Percentiles rank a stretch among this genome's conserved stretches.
phyloP scores from a whole-genome alignment of 2,113 vertebrate species.

The Calcarius ornatus region DNA sequence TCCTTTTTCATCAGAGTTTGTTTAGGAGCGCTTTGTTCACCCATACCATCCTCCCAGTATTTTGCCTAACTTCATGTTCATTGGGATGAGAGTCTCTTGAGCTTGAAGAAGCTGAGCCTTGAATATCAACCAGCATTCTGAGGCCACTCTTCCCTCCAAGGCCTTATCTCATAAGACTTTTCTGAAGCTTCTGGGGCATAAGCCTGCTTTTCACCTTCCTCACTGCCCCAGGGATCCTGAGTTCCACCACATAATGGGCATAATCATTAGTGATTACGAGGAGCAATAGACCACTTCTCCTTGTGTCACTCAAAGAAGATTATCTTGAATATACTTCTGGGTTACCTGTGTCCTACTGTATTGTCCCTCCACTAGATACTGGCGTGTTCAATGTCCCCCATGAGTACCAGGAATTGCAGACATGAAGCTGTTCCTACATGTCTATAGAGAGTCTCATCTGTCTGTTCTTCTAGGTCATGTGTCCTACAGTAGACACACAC shows the following conservation, averaged over 20 bases:
- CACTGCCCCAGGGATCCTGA: not conserved
- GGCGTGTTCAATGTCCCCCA: not conserved
- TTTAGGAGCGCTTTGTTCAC: not conserved
- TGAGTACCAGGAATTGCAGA: not conserved
- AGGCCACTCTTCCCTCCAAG: fast-evolving
- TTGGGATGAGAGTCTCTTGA: not conserved
- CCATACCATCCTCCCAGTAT: not conserved
- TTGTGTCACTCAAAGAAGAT: not conserved
- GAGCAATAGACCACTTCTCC: not conserved
- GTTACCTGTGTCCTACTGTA: not conserved
- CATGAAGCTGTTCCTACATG: not conserved
- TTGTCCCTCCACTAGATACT: not conserved
- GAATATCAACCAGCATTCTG: not conserved
- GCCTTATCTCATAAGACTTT: not conserved
- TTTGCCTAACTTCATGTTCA: not conserved
- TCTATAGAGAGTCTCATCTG: not conserved
- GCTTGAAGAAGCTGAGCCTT: not conserved
- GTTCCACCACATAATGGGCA: not conserved
- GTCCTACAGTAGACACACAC: not conserved
- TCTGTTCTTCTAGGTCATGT: not conserved
- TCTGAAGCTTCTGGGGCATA: not conserved
- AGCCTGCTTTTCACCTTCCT: not conserved
- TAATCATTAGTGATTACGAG: not conserved
- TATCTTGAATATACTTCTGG: not conserved
- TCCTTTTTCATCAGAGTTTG: not conserved